Evolutionary conservation across 1,140 invertebrate genomes (phyloP), one percentile per base, ranked within the genome.

Genomic region (Drosophila micromelanica): DNA sequence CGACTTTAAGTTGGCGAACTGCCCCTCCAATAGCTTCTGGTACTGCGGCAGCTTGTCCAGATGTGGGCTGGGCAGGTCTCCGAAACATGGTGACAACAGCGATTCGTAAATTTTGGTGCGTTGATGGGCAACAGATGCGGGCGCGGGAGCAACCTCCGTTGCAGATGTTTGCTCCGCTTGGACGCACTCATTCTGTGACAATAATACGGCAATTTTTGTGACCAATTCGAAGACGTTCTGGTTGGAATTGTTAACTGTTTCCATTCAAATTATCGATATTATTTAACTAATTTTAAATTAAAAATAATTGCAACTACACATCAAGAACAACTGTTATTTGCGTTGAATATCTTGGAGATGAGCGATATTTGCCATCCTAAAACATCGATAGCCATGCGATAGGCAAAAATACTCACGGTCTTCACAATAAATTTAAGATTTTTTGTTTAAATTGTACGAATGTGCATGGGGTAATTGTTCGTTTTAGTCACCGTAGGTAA

Each of bases 31-130:
- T 7, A 46, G 23, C n/a, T 42, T 43, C 12, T 46, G 32, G 13
- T 54, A 67, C 15, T 17, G 30, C 0, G 48, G 35, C 12, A 73
- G 17, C 5, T 4, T 30, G 1, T 59, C 42, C 15, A 30, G 23
- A 4, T 5, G 32, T 2, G 17, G 67, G 7, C 57, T 56, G 42
- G 37, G 5, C 57, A 6, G n/a, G 3, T 35, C 13, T 7, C 8
- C 9, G 5, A 2, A 9, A 13, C 8, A 37, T 17, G 27, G 1
- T n/a, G 30, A 1, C 6, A 87, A 30, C 8, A 82, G 35, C 11
- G 27, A 43, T 20, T 86, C 82, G 43, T 63, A 86, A 23, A 87
- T 78, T 62, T 72, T 59, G 6, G 32, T 42, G 30, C 82, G 78
- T 27, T 17, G 65, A 1, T 48, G 69, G 17, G 60, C 15, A 32